Base-by-base conservation (phyloP, 2,113 vertebrate genomes). In the Eleginops maclovinus region DNA sequence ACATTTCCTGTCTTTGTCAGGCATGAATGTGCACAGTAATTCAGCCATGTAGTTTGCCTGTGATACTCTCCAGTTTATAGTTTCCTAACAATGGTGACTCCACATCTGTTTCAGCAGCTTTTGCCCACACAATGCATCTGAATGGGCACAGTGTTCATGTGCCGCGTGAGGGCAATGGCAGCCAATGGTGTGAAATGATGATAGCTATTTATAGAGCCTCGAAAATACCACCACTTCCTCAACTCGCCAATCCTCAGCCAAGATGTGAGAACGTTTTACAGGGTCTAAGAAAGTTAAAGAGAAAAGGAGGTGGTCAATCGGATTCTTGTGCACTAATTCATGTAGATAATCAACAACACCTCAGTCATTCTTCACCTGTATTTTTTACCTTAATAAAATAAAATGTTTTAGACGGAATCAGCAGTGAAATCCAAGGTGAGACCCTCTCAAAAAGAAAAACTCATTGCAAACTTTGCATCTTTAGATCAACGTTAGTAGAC, bases 211-310 rank as follows among this genome's bases (percentile, higher is more conserved):
- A 87, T 90, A 88, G 84, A 62, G 70, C 36, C 49, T 46, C 71
- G 81, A 88, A 92, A 90, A 88, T 86, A 87, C 84, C 83, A 82
- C 84, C 24, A 77, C 83, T 86, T 91, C 74, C 71, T 60, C 76
- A 26, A 72, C 16, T 77, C 60, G 58, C 76, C 74, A 63, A 47
- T 75, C 51, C 12, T 71, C 10, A 53, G 81, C 68, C 75, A 73
- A 81, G 64, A 70, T 50, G 82, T 62, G 54, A 59, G 67, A 54
- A 36, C 61, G 11, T 53, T 36, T 79, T 68, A 15, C 21, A 76
- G 62, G 50, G 75, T 58, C 36, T 31, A 54, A 64, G 47, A 49
- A 63, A 14, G 11, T 51, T 11, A 49, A 43, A 63, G 22, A 41
- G 28, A 26, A 47, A 65, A 28, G 26, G 22, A 59, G 53, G 53